phyloP scores from a whole-genome alignment of 2,888 invertebrate genomes.

The Stenchaetothrips biformis region DNA sequence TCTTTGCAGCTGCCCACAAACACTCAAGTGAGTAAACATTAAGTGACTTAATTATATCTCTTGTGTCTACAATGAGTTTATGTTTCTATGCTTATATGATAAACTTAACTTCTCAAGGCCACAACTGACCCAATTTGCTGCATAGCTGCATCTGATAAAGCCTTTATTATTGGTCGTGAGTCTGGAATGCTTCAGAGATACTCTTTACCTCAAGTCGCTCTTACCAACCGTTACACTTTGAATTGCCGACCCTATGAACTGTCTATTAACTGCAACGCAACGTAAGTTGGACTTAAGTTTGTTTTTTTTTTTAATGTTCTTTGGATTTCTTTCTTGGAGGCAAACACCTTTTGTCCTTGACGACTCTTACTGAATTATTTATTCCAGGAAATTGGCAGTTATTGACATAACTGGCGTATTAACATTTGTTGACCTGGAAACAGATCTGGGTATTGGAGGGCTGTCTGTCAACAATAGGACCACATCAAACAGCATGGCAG shows the following conservation, averaged over 20 bases:
- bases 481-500: background rate
- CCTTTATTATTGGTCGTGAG: constrained; percentile 79
- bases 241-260: constrained; percentile 68
- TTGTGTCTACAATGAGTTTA: constrained; percentile 15
- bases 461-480: constrained; percentile 27
- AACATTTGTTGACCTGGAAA: constrained; percentile 67
- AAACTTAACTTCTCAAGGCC: constrained; percentile 44
- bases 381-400: constrained; percentile 74
- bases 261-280: constrained; percentile 83
- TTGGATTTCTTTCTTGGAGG: constrained; percentile 27
- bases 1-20: constrained; percentile 39
- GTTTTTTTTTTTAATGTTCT: constrained; percentile 27
- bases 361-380: constrained; percentile 26
- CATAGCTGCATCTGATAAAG: constrained; percentile 73
- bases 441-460: constrained; percentile 34
- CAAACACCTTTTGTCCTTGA: constrained; percentile 25
- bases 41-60: background rate
- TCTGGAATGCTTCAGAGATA: constrained; percentile 86
- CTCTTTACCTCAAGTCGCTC: constrained; percentile 76
- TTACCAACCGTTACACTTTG: constrained; percentile 73
- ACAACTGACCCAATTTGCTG: constrained; percentile 82
- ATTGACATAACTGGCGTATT: constrained; percentile 78
- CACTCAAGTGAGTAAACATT: constrained; percentile 36
- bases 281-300: constrained; percentile 51
- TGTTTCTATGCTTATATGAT: background rate